These are phyloP conservation scores for Leptodactylus fuscus DNA, from an alignment of 2,113 vertebrate species.

Conservation along the genomic window DNA sequence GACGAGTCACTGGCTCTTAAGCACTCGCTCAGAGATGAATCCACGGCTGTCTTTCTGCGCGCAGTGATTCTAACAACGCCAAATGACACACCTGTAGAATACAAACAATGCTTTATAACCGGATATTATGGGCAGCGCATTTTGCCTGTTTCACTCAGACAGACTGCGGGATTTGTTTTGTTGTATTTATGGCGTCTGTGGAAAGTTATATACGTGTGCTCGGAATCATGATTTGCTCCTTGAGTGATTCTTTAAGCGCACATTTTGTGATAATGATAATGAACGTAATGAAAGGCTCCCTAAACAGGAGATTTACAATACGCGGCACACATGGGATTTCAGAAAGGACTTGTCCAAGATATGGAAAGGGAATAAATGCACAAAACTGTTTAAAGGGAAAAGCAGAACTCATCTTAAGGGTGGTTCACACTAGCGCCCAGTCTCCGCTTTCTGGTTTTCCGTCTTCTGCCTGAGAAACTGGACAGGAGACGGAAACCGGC, in stretches of 20 bases:
- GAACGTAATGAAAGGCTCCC: neutral
- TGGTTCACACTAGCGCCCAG: too few relatives aligned
- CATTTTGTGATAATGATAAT: neutral
- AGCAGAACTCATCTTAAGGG: too few relatives aligned
- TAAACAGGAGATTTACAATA: neutral
- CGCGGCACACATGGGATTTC: neutral
- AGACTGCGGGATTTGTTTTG: neutral
- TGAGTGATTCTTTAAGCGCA: neutral
- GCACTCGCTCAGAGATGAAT: constrained; percentile 68
- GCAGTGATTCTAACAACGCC: constrained; percentile 64
- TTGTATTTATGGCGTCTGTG: neutral
- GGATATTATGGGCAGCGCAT: constrained; percentile 55
- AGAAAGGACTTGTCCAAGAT: too few relatives aligned
- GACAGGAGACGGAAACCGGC: too few relatives aligned
- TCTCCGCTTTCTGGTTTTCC: too few relatives aligned
- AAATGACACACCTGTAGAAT: constrained; percentile 66
- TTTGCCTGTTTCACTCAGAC: neutral
- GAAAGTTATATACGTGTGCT: neutral
- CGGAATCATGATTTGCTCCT: neutral
- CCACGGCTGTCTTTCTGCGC: constrained; percentile 62
- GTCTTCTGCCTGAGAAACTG: too few relatives aligned
- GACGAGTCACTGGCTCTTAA: constrained; percentile 78
- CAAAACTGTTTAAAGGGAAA: too few relatives aligned
- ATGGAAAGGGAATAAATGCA: too few relatives aligned
- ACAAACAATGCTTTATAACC: constrained; percentile 71